Percentiles rank a stretch among this genome's conserved stretches.
Conservation (phyloP, 2,888 invertebrate species). For the Sepiola atlantica region DNA sequence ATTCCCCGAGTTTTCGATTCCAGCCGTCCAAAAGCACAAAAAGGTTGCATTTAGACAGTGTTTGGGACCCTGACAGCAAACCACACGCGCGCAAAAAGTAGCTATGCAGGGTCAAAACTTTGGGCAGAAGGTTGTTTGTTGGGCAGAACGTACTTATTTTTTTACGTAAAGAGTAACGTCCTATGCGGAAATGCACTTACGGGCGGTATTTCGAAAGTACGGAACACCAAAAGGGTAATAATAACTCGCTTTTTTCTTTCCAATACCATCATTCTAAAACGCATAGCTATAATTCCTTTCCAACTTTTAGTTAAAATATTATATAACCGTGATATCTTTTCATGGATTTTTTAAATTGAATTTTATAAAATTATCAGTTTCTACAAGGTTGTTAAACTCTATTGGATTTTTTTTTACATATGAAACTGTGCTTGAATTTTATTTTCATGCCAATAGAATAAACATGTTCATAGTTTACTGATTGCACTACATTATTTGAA, state of each 20-base stretch:
- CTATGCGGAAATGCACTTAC: slow-evolving; percentile 36
- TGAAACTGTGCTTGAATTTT: no score
- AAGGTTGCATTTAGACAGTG: neutral
- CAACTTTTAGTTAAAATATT: neutral
- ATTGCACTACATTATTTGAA: no score
- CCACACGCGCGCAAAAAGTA: slow-evolving; percentile 12
- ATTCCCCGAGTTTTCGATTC: neutral
- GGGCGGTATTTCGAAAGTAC: neutral
- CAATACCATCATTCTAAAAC: neutral
- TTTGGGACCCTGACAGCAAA: neutral
- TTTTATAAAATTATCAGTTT: no score
- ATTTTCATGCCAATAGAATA: no score
- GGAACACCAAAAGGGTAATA: slow-evolving; percentile 40
- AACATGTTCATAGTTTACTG: no score
- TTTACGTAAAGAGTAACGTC: neutral
- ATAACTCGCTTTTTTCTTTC: neutral
- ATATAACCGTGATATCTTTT: neutral
- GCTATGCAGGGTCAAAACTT: slow-evolving; percentile 35
- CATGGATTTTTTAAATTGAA: neutral
- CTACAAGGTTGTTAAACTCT: no score
- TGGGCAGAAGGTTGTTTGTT: slow-evolving; percentile 34
- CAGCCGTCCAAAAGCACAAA: neutral
- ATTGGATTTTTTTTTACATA: no score
- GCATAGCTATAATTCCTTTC: neutral
- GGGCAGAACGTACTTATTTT: slow-evolving; percentile 7